Conservation (phyloP, 1,140 invertebrate genomes). For the Acromyrmex charruanus region DNA sequence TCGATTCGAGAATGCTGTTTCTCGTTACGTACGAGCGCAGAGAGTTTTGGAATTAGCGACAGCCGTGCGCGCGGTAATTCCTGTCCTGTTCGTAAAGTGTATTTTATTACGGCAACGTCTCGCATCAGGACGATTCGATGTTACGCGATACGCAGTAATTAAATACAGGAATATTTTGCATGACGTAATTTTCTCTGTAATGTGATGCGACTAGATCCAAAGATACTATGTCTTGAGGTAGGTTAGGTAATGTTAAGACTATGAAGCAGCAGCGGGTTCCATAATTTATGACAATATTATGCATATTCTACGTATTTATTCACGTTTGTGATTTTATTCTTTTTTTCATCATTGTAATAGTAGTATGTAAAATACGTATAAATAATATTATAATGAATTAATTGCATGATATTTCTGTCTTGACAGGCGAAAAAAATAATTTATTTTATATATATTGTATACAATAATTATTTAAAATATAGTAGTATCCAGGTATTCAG, state of each 20-base stretch:
- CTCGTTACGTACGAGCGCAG: slow-evolving; percentile 58
- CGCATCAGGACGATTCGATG: slow-evolving; percentile 44
- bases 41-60: slow-evolving; percentile 58
- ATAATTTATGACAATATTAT: slow-evolving; percentile 51
- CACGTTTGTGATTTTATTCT: slow-evolving; percentile 13
- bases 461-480: too few species aligned
- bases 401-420: not conserved
- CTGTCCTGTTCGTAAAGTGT: slow-evolving; percentile 25
- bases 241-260: slow-evolving; percentile 63
- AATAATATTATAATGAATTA: slow-evolving; percentile 9
- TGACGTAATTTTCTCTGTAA: slow-evolving; percentile 53
- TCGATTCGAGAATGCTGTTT: slow-evolving; percentile 54
- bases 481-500: not conserved
- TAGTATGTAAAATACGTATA: not conserved
- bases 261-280: slow-evolving; percentile 20
- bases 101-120: slow-evolving; percentile 18
- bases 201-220: slow-evolving; percentile 47
- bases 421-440: not conserved
- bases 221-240: slow-evolving; percentile 64
- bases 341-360: not conserved
- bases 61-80: slow-evolving; percentile 25
- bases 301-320: slow-evolving; percentile 45
- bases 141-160: slow-evolving; percentile 54
- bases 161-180: slow-evolving; percentile 57
- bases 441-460: not conserved